These are phyloP conservation scores for Cephus pulcher DNA, from an alignment of 2,888 invertebrate species.

Conservation along the genomic window DNA sequence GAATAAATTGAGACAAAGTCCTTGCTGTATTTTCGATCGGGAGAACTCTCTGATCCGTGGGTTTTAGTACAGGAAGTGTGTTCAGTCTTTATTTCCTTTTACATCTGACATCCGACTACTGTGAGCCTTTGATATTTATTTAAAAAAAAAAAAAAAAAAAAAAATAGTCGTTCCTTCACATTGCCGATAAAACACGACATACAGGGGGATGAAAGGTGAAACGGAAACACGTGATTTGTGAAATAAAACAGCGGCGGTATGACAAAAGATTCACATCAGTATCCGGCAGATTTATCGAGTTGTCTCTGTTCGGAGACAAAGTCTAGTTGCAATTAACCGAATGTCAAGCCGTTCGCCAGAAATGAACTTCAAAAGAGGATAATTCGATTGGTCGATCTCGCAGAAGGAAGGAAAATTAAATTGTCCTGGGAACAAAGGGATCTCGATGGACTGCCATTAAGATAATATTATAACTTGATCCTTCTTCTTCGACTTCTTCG, in stretches of 20 bases:
- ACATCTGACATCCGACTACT: no score
- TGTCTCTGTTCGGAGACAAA: constrained; percentile 18
- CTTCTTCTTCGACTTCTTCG: constrained; percentile 24
- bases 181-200: constrained; percentile 16
- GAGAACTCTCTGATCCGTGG: no score
- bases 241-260: no score
- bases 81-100: no score
- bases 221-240: no score
- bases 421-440: constrained; percentile 30
- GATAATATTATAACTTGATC: constrained; percentile 40
- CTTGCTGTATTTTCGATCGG: no score
- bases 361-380: constrained; percentile 49
- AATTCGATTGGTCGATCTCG: constrained; percentile 38
- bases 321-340: constrained; percentile 42
- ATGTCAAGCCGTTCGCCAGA: constrained; percentile 40
- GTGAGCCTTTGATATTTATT: no score
- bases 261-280: no score
- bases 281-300: constrained; percentile 28
- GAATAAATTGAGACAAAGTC: no score
- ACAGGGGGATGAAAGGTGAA: not conserved
- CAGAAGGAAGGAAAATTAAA: constrained; percentile 31
- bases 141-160: no score
- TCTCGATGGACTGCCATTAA: constrained; percentile 16
- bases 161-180: not conserved
- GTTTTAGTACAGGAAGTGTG: no score